phyloP scores from a whole-genome alignment of 2,113 vertebrate species.

The Hippolais icterina region DNA sequence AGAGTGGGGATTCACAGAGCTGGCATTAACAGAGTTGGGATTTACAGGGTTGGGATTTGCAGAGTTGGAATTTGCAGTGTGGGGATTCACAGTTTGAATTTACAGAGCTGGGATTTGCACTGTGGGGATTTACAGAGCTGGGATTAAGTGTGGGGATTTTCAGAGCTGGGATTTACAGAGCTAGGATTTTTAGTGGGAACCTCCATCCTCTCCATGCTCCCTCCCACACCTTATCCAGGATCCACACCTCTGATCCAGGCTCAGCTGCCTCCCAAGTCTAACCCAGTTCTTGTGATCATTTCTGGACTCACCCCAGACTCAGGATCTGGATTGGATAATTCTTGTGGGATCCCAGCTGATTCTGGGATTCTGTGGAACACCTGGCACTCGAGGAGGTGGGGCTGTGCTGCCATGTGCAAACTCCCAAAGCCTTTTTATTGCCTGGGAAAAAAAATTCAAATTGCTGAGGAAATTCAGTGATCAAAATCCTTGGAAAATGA shows the following conservation, averaged over 20 bases:
- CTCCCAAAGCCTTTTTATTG: neutral
- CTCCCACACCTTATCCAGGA: neutral
- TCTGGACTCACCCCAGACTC: neutral
- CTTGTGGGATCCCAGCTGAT: neutral
- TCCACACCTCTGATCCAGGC: neutral
- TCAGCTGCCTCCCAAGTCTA: neutral
- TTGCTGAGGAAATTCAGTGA: neutral
- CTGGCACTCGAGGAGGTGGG: neutral
- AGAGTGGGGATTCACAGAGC: rapidly evolving
- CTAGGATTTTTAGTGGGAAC: neutral
- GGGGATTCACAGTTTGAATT: too few species aligned
- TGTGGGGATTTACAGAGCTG: neutral
- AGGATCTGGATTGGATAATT: neutral
- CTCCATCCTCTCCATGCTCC: neutral
- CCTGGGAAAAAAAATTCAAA: neutral
- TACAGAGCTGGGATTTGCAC: neutral
- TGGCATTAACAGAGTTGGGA: neutral
- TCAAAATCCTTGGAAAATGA: neutral
- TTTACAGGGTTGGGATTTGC: rapidly evolving
- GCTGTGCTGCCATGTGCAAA: neutral
- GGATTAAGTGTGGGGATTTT: neutral
- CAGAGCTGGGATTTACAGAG: neutral
- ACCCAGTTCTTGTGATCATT: neutral
- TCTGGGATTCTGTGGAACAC: neutral
- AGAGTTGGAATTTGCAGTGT: neutral